phyloP scores from a whole-genome alignment of 2,797 vertebrate genomes.

The Iguana delicatissima region DNA sequence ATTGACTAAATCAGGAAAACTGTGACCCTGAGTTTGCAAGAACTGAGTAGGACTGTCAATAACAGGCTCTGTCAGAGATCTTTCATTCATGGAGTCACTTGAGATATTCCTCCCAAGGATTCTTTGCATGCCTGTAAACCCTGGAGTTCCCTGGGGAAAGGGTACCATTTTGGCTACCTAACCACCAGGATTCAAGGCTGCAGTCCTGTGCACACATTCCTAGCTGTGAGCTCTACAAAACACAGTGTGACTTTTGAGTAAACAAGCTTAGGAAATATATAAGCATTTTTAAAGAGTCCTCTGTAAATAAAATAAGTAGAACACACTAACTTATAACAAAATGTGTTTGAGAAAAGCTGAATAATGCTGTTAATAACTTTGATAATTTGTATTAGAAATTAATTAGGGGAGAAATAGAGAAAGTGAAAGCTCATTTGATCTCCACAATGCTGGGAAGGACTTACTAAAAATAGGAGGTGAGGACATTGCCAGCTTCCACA shows the following conservation, averaged over 20 bases:
- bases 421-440: constrained; percentile 5
- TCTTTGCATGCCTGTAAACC: not conserved
- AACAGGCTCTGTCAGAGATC: no score
- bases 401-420: not conserved
- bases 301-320: not conserved
- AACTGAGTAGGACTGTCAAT: no score
- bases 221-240: not conserved
- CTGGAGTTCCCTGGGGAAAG: not conserved
- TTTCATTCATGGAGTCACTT: no score
- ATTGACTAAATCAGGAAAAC: no score
- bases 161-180: not conserved
- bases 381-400: no score
- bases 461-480: constrained; percentile 35
- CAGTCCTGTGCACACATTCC: not conserved
- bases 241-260: not conserved
- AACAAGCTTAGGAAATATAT: not conserved
- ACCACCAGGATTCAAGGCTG: not conserved
- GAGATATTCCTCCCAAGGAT: no score
- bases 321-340: not conserved
- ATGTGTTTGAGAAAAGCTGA: not conserved
- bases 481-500: constrained; percentile 43
- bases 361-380: no score
- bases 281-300: not conserved
- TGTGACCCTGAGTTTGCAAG: no score
- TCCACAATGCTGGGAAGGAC: constrained; percentile 27